phyloP scores from a whole-genome alignment of 2,888 invertebrate species.

The Hydroisotoma schaefferi region DNA sequence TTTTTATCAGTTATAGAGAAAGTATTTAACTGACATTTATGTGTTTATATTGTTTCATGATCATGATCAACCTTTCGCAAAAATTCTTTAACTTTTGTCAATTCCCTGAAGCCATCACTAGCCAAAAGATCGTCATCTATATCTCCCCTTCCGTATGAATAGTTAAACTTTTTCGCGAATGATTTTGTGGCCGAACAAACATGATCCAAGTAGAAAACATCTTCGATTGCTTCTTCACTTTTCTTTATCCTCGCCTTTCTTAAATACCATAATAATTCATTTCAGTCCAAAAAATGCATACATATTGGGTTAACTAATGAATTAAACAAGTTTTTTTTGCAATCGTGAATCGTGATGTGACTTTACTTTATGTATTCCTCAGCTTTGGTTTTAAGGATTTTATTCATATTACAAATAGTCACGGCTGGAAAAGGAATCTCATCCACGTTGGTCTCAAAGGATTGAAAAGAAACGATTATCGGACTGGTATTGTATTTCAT shows the following conservation, averaged over 20 bases:
- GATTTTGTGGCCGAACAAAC: conserved; percentile 22
- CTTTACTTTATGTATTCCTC: conserved; percentile 20
- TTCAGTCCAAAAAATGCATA: background rate
- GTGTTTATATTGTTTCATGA: too few species aligned
- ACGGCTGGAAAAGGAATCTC: conserved; percentile 76
- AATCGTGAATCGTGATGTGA: background rate
- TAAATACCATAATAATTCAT: background rate
- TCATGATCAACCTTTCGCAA: background rate
- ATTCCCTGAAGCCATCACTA: background rate
- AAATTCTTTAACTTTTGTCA: conserved; percentile 6
- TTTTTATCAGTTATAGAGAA: too few species aligned
- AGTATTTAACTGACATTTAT: too few species aligned
- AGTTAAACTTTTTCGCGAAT: conserved; percentile 24
- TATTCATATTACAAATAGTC: conserved; percentile 80
- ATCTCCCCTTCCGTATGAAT: conserved; percentile 5
- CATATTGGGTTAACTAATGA: too few species aligned
- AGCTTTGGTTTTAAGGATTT: conserved; percentile 59
- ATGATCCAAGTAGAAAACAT: conserved; percentile 20
- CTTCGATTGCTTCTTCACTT: background rate
- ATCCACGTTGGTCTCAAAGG: conserved; percentile 63
- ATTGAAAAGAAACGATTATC: conserved; percentile 73
- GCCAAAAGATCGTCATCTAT: background rate
- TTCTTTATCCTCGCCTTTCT: background rate
- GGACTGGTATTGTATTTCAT: conserved; percentile 68
- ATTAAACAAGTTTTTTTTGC: background rate